Evolutionary conservation across 2,113 vertebrate genomes (phyloP).

Genomic region (Chaenocephalus aceratus): DNA sequence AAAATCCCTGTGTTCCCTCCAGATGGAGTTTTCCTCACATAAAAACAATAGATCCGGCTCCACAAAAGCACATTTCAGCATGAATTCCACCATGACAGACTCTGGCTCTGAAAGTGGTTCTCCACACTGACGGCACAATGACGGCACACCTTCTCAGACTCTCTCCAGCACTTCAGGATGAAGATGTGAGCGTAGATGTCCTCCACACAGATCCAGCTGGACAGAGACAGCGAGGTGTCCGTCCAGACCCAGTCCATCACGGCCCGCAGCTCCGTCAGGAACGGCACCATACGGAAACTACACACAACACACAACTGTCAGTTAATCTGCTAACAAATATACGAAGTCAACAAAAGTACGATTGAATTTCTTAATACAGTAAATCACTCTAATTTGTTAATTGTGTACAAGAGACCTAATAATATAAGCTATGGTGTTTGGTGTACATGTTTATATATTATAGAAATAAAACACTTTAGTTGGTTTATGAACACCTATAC

Average conservation of each 20-base stretch:
- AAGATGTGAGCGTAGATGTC: constrained; percentile 99
- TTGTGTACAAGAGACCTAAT: neutral
- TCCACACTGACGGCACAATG: neutral
- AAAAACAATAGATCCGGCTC: neutral
- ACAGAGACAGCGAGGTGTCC: constrained; percentile 96
- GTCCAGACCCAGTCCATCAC: constrained; percentile 99
- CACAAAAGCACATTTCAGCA: constrained; percentile 5
- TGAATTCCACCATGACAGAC: constrained; percentile 33
- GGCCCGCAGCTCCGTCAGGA: constrained; percentile 95
- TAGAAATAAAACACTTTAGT: neutral
- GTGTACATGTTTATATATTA: neutral
- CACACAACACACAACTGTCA: constrained; percentile 14
- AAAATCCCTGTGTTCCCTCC: too few species aligned
- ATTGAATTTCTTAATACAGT: neutral
- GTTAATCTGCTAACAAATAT: neutral
- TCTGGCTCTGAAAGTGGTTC: constrained; percentile 6
- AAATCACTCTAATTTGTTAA: neutral
- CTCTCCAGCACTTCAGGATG: constrained; percentile 98
- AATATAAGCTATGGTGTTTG: neutral
- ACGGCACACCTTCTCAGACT: constrained; percentile 92
- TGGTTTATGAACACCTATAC: neutral
- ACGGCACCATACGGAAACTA: constrained; percentile 97
- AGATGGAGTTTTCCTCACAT: too few species aligned
- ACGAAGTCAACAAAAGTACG: neutral
- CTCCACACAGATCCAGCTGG: constrained; percentile 99